Percentiles rank a stretch among this genome's conserved stretches.
These are phyloP conservation scores for Epizoanthus fatuus DNA, from an alignment of 92 coral and sea anemone genomes.

Conservation along the genomic window DNA sequence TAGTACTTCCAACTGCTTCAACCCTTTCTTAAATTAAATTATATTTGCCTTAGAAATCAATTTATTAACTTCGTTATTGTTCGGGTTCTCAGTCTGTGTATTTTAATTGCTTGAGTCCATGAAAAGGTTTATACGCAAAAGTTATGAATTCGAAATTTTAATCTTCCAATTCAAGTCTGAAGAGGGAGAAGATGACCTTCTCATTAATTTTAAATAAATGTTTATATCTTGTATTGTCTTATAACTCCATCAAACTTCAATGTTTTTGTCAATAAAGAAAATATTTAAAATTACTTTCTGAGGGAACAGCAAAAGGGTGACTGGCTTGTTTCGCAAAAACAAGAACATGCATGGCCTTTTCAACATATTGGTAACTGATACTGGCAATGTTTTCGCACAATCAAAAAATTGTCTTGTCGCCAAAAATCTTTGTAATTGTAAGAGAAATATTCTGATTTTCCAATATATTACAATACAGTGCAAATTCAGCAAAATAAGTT, in stretches of 20 bases:
- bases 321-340: conserved; percentile 7
- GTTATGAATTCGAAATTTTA: background rate
- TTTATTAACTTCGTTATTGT: background rate
- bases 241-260: conserved; percentile 17
- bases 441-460: background rate
- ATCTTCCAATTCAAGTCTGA: background rate
- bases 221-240: conserved; percentile 8
- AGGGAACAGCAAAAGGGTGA: conserved; percentile 15
- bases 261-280: conserved; percentile 34
- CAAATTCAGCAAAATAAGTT: background rate
- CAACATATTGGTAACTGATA: too few species aligned
- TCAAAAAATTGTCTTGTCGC: too few species aligned
- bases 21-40: too few species aligned
- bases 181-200: background rate
- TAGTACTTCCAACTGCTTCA: too few species aligned
- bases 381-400: too few species aligned
- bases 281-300: conserved; percentile 12
- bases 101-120: background rate
- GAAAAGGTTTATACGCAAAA: background rate
- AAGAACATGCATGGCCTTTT: background rate
- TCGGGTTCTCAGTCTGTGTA: background rate
- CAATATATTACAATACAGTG: background rate
- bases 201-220: conserved; percentile 1
- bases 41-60: background rate
- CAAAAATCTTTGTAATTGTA: background rate